Conservation (phyloP, 1,140 invertebrate genomes). For the Drosophila quadrilineata region DNA sequence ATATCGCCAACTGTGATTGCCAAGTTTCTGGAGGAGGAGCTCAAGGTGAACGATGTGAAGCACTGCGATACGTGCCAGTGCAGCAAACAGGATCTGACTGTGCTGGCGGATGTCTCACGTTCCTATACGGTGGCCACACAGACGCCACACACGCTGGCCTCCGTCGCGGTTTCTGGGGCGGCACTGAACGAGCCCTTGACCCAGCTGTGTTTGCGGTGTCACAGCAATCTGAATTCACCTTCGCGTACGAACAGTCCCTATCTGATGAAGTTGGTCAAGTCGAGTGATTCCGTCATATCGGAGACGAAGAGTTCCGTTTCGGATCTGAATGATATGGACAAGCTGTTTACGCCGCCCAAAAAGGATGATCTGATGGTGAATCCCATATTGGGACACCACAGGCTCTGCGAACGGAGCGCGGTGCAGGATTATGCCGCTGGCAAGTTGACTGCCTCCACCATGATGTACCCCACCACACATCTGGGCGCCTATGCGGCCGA, state of each 20-base stretch:
- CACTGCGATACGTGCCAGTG: slow-evolving; percentile 92
- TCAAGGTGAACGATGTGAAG: slow-evolving; percentile 88
- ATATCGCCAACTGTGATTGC: slow-evolving; percentile 96
- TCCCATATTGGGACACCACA: slow-evolving; percentile 83
- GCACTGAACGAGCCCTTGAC: slow-evolving; percentile 81
- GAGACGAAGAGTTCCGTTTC: slow-evolving; percentile 81
- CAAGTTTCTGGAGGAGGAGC: slow-evolving; percentile 93
- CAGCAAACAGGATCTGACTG: slow-evolving; percentile 84
- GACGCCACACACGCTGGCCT: slow-evolving; percentile 79
- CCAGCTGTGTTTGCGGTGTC: slow-evolving; percentile 83
- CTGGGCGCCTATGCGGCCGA: slow-evolving; percentile 65
- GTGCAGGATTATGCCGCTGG: slow-evolving; percentile 33
- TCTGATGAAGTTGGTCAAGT: slow-evolving; percentile 80
- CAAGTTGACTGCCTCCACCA: slow-evolving; percentile 53
- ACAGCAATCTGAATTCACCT: slow-evolving; percentile 80
- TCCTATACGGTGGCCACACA: slow-evolving; percentile 85
- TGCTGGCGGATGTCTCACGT: slow-evolving; percentile 84
- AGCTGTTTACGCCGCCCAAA: slow-evolving; percentile 74
- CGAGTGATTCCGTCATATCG: slow-evolving; percentile 79
- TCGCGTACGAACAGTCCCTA: slow-evolving; percentile 80
- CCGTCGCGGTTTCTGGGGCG: slow-evolving; percentile 8
- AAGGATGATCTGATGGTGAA: slow-evolving; percentile 82
- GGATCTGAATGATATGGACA: slow-evolving; percentile 77
- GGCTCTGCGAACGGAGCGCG: slow-evolving; percentile 82
- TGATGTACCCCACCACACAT: slow-evolving; percentile 70